These are phyloP conservation scores for Noctilio leporinus DNA, from an alignment of 2,113 vertebrate species.

Conservation along the genomic window DNA sequence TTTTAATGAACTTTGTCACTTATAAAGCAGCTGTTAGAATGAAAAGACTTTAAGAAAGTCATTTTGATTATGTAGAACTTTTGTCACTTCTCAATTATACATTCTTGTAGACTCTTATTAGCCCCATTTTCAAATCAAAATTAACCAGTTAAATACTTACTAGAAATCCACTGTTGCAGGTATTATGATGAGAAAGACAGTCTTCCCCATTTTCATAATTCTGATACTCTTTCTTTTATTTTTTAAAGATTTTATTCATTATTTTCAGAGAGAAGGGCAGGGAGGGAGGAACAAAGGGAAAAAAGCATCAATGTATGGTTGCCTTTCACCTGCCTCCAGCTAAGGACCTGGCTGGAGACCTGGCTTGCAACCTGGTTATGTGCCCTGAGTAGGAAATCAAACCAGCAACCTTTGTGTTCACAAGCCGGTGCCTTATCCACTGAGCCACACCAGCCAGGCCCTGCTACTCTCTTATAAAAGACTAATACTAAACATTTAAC, in stretches of 20 bases:
- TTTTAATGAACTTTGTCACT: background rate
- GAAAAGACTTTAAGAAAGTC: constrained; percentile 3
- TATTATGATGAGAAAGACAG: background rate
- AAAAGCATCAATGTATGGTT: no score
- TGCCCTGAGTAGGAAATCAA: no score
- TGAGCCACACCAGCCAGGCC: no score
- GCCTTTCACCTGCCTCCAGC: no score
- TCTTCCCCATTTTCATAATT: background rate
- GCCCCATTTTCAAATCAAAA: background rate
- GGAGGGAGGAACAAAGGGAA: no score
- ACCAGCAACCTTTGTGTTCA: no score
- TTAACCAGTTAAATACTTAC: background rate
- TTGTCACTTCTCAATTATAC: background rate
- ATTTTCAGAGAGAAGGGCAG: no score
- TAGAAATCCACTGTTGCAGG: background rate
- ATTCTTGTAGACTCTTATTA: background rate
- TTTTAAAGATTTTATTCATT: no score
- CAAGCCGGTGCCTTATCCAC: no score
- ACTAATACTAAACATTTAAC: background rate
- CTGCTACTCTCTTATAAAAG: background rate
- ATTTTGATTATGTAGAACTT: background rate
- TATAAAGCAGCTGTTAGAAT: background rate
- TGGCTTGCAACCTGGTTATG: no score
- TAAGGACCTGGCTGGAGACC: no score
- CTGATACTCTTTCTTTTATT: no score